Evolutionary conservation across 2,113 vertebrate genomes (phyloP).

Genomic region (Gopherus flavomarginatus): DNA sequence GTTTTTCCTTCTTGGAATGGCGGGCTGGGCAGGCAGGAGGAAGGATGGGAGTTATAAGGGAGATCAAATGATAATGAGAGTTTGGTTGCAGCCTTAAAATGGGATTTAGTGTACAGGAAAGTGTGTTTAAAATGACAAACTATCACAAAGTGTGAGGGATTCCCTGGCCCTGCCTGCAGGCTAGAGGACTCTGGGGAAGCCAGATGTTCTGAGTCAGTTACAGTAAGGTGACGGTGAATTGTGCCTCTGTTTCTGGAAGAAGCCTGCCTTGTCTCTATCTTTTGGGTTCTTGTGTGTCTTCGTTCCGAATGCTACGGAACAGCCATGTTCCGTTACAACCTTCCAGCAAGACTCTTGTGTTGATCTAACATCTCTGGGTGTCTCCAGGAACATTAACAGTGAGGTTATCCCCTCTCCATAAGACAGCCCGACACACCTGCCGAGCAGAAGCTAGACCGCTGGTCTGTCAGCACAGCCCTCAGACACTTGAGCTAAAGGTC

Average conservation of each 20-base stretch:
- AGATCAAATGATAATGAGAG: background rate
- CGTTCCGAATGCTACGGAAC: background rate
- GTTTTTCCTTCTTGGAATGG: background rate
- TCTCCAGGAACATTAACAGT: background rate
- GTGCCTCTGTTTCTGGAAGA: background rate
- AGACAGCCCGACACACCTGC: background rate
- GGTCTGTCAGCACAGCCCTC: no score
- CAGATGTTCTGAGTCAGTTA: background rate
- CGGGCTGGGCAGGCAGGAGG: background rate
- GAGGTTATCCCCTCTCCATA: background rate
- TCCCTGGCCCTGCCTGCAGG: background rate
- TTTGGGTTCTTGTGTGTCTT: background rate
- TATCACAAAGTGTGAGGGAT: background rate
- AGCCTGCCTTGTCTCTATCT: background rate
- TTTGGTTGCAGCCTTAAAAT: background rate
- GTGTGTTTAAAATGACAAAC: background rate
- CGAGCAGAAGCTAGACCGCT: no score
- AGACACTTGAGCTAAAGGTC: background rate
- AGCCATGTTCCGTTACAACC: background rate
- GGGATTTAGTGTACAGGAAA: background rate
- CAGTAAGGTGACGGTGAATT: background rate
- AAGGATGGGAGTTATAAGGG: background rate
- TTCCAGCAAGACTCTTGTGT: background rate
- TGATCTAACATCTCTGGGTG: background rate
- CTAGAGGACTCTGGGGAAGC: rapidly evolving